These are phyloP conservation scores for Cacatua alba DNA, from an alignment of 2,113 vertebrate genomes.

Conservation along the genomic window DNA sequence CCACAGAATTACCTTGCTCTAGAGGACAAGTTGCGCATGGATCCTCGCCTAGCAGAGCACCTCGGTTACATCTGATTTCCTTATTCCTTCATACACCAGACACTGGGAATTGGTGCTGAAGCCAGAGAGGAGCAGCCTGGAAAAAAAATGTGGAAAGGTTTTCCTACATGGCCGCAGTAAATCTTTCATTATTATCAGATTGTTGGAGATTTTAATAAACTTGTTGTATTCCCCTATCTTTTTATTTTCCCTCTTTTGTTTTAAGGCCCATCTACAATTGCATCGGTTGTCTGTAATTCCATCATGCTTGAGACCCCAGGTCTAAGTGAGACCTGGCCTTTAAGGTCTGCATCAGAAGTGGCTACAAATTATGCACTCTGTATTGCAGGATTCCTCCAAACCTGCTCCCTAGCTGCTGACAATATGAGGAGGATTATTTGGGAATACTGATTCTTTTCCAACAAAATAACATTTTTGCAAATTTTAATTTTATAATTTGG, in stretches of 20 bases:
- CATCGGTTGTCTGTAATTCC: not conserved
- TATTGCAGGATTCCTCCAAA: not conserved
- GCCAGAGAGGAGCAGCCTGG: not conserved
- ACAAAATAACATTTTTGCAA: not conserved
- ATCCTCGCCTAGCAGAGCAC: conserved; percentile 61
- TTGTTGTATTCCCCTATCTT: not conserved
- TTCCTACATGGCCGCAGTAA: not conserved
- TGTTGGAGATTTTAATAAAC: not conserved
- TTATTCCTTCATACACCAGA: not conserved
- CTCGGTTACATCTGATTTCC: not conserved
- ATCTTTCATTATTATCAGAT: not conserved
- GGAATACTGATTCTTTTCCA: not conserved
- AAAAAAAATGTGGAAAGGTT: not conserved
- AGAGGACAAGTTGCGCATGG: conserved; percentile 74
- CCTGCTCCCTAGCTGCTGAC: not conserved
- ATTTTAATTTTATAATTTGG: not conserved
- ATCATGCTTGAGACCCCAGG: not conserved
- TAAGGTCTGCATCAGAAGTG: not conserved
- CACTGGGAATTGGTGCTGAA: not conserved
- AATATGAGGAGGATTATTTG: not conserved
- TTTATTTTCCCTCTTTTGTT: not conserved
- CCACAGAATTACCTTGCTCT: conserved; percentile 71
- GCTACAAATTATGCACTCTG: accelerated
- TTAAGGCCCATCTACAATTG: not conserved
- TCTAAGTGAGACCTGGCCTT: not conserved